phyloP scores from a whole-genome alignment of 2,888 invertebrate species.

The Syritta pipiens region DNA sequence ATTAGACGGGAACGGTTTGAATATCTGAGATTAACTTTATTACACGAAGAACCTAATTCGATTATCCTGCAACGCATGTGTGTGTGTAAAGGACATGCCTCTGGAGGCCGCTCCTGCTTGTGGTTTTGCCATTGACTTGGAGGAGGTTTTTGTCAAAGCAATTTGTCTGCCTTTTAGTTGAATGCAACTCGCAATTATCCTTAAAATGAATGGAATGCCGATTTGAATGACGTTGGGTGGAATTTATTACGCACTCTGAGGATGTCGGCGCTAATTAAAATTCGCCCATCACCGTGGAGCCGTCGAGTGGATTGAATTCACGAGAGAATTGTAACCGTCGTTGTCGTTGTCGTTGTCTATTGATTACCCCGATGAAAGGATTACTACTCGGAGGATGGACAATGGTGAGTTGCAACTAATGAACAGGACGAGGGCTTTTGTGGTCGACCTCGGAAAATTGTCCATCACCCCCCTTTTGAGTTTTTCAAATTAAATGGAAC shows the following conservation, averaged over 20 bases:
- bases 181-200: conserved; percentile 67
- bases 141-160: conserved; percentile 64
- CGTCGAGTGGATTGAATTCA: too few relatives aligned
- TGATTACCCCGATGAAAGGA: background rate
- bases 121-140: conserved; percentile 63
- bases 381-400: background rate
- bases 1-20: conserved; percentile 33
- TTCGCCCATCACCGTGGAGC: too few relatives aligned
- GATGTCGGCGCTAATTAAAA: conserved; percentile 68
- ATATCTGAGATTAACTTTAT: conserved; percentile 64
- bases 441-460: too few relatives aligned
- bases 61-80: conserved; percentile 37
- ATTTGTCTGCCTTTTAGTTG: conserved; percentile 67
- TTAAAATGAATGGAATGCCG: conserved; percentile 64
- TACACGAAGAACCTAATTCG: conserved; percentile 68
- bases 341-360: background rate
- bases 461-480: conserved; percentile 31
- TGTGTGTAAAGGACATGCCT: conserved; percentile 9
- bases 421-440: too few relatives aligned
- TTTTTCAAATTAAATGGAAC: conserved; percentile 64
- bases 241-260: conserved; percentile 57
- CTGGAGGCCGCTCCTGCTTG: background rate
- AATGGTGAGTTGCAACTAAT: background rate
- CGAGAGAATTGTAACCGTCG: too few relatives aligned
- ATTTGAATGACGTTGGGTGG: conserved; percentile 44